These are phyloP conservation scores for Charanyca ferruginea DNA, from an alignment of 2,888 invertebrate species.

Conservation along the genomic window DNA sequence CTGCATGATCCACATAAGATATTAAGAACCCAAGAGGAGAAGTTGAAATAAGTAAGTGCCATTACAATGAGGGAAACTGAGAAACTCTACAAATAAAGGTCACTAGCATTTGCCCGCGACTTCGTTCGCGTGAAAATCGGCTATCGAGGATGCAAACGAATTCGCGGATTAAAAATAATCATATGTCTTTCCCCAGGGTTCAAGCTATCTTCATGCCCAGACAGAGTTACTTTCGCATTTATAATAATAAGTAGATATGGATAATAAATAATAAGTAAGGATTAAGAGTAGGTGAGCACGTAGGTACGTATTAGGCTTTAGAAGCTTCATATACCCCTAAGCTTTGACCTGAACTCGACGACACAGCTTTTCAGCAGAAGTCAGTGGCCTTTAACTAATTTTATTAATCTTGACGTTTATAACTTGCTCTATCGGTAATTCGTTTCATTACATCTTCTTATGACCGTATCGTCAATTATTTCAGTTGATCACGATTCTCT, in stretches of 20 bases:
- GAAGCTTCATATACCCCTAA: background rate
- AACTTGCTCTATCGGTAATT: background rate
- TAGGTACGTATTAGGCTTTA: background rate
- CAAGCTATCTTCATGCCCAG: too few relatives aligned
- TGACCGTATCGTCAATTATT: slow-evolving; percentile 2
- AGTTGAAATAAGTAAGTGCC: background rate
- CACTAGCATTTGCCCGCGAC: too few relatives aligned
- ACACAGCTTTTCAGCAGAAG: slow-evolving; percentile 1
- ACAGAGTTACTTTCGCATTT: too few relatives aligned
- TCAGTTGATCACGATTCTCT: slow-evolving; percentile 12
- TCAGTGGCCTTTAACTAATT: slow-evolving; percentile 16
- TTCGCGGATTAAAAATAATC: too few relatives aligned
- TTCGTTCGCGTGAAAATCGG: too few relatives aligned
- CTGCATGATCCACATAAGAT: background rate
- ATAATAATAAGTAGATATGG: too few relatives aligned
- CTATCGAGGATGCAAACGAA: too few relatives aligned
- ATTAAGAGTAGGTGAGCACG: background rate
- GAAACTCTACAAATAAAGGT: background rate
- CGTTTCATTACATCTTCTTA: slow-evolving; percentile 19
- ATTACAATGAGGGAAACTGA: background rate
- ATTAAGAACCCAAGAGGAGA: background rate
- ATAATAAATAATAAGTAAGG: too few relatives aligned
- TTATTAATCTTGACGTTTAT: slow-evolving; percentile 1
- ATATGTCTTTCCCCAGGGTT: too few relatives aligned
- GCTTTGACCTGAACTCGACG: slow-evolving; percentile 5